Evolutionary conservation across 1,140 invertebrate species (phyloP), one percentile per base, ranked within the genome.

Genomic region (Bombus fervidus): DNA sequence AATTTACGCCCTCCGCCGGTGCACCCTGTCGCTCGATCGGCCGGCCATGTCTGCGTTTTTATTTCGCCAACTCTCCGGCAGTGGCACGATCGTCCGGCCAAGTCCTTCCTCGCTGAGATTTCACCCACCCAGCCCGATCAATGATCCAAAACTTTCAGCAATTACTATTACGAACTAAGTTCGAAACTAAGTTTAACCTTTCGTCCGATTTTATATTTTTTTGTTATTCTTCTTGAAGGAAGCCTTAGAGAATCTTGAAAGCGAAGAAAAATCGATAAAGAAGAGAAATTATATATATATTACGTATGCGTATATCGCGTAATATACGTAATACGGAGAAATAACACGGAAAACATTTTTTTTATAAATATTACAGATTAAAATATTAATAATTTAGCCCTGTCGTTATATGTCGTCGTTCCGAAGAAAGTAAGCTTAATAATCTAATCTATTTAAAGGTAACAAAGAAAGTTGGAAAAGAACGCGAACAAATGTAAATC

Each of bases 51-150:
- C 71, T 74, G 43, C 83, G 73, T 80, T 86, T 90, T 91, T 73
- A 86, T 88, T 90, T 91, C 86, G 83, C 82, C 28, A 69, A 75
- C 74, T 83, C 75, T 68, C 81, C 87, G 83, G 62, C 86, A 82
- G 80, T 87, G 75, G 75, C 87, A 87, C 89, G 83, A 91, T 88
- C 81, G 83, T 86, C 86, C 89, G 66, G 79, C 78, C 76, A 86
- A 80, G 53, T 85, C 71, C 81, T 43, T 74, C 25, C 34, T n/a
- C 37, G 31, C 62, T 77, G 81, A 77, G 81, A 91, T 87, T 91
- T 86, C 72, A 78, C 83, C 59, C 37, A 25, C 22, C 41, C 15
- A 5, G n/a, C 5, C 13, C n/a, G 34, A 34, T 71, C 66, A 18
- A 81, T 37, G 37, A 78, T 73, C 41, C 71, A 15, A 12, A 59